Base-by-base conservation (phyloP, 1,140 invertebrate species). In the Diabrotica undecimpunctata region DNA sequence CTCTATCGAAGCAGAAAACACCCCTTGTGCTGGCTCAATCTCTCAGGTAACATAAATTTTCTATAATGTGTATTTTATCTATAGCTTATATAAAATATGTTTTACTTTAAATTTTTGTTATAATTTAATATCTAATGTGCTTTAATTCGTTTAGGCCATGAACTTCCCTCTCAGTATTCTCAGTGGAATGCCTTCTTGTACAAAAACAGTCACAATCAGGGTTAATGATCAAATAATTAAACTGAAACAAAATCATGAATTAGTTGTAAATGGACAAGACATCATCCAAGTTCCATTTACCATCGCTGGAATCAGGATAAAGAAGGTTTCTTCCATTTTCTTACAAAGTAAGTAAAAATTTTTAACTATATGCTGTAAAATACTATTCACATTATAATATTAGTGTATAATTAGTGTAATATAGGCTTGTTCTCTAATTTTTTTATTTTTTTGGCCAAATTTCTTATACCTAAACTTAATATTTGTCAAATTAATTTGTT, bases 1-100 rank as follows among this genome's bases (percentile, higher is more conserved):
- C 68, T 87, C 86, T 0, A 83, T 96, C 25, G 88, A 92, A 73
- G 88, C 87, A 0, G 92, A 95, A 78, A 95, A 95, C 75, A 86
- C 90, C 0, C 86, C 88, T 0, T 95, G 93, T 74, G 85, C 88
- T 50, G 91, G 91, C 5, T 82, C 87, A 14, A 87, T 93, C 51
- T 90, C 88, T 7, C 84, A 91, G 80, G 87, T 89, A 68, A 74
- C 70, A 25, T 25, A 25, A 1, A 25, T 25, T 25, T 1, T 25
- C 25, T 25, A 25, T 25, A 56, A 53, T 51, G 5, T 5, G 2
- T 9, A 53, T 53, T 12, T 53, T 7, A 6, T 25, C 10, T 53
- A 53, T 51, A 5, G 12, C 10, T 12, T 53, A 53, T 53, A 14
- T 7, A 2, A 11, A n/a, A 11, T 52, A 52, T 8, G 5, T 52